A percentile compares a stretch with the other conserved stretches of the same genome.
Evolutionary conservation across 2,797 vertebrate genomes (phyloP).

Genomic region (Oreochromis mossambicus): DNA sequence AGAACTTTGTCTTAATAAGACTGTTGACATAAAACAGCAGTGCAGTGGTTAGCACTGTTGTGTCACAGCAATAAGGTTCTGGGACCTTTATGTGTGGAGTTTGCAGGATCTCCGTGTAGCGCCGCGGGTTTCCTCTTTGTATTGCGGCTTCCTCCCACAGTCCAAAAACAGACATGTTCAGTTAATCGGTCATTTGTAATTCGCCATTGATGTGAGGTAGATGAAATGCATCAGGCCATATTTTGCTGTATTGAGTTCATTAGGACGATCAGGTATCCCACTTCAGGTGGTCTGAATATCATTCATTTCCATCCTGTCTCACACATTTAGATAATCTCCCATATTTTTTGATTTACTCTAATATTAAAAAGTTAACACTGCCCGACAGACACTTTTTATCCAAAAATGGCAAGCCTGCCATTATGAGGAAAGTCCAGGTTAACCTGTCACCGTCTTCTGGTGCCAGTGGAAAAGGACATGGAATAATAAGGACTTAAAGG

Average conservation of each 20-base stretch:
- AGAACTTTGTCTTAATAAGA: neutral
- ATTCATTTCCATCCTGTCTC: neutral
- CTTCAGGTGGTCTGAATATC: neutral
- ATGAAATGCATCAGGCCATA: neutral
- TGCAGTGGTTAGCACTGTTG: neutral
- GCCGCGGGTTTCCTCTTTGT: neutral
- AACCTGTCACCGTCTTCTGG: neutral
- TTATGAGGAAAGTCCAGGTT: neutral
- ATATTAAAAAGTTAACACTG: neutral
- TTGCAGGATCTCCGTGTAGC: neutral
- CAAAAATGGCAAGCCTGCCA: neutral
- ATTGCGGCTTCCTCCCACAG: neutral
- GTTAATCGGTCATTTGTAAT: neutral
- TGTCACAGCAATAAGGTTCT: too few relatives aligned
- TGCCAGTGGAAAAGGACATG: neutral
- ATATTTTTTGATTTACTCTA: neutral
- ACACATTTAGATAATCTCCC: neutral
- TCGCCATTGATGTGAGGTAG: rapidly evolving
- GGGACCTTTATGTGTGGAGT: neutral
- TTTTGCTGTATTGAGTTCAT: neutral
- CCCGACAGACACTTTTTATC: neutral
- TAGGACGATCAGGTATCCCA: neutral
- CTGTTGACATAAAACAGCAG: neutral
- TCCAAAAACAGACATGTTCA: neutral
- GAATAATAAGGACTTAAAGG: neutral